phyloP scores from a whole-genome alignment of 2,888 invertebrate genomes.

The Pinctada fucata region DNA sequence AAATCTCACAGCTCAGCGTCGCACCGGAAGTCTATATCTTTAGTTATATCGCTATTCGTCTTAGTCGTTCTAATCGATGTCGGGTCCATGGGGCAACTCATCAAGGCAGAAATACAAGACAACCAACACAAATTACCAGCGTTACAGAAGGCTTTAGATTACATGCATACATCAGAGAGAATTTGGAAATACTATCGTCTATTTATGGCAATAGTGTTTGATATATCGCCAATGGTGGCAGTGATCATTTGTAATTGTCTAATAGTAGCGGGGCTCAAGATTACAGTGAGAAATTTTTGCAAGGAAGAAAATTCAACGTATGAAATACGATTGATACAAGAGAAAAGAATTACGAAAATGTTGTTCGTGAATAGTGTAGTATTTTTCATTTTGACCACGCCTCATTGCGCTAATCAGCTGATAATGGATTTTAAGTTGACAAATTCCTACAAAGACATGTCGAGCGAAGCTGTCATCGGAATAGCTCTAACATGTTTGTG shows the following conservation, averaged over 20 bases:
- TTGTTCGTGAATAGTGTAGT: not conserved
- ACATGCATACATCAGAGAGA: not conserved
- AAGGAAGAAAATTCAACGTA: not conserved
- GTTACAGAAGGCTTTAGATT: not conserved
- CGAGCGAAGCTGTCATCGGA: not conserved
- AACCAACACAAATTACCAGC: not conserved
- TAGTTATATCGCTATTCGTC: not conserved
- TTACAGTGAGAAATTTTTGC: not conserved
- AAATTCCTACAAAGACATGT: not conserved
- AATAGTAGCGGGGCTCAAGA: not conserved
- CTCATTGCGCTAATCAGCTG: not conserved
- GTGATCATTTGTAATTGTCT: not conserved
- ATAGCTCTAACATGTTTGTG: not conserved
- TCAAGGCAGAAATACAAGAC: not conserved
- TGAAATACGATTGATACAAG: not conserved
- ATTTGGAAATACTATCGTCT: not conserved
- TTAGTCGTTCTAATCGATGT: not conserved
- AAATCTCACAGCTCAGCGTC: not conserved
- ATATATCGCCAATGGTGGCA: not conserved
- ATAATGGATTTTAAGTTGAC: slow-evolving; percentile 1
- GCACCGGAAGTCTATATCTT: not conserved
- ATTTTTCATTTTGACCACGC: not conserved
- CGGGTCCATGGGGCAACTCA: not conserved
- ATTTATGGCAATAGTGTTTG: not conserved
- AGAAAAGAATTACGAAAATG: not conserved